phyloP scores from a whole-genome alignment of 2,797 vertebrate genomes.

The Silurus lanzhouensis region DNA sequence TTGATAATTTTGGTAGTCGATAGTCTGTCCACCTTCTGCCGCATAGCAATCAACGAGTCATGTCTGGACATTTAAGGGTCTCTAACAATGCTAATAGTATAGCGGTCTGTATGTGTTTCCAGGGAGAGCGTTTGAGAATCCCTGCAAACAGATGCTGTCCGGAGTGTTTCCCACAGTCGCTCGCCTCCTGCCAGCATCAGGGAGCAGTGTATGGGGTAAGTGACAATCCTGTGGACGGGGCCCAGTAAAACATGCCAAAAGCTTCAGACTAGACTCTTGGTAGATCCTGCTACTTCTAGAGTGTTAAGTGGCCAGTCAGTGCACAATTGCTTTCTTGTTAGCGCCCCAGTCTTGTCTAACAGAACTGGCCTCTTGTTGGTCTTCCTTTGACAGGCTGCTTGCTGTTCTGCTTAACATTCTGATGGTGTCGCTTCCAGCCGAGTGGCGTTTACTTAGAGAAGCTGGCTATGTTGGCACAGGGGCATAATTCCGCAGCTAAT shows the following conservation, averaged over 20 bases:
- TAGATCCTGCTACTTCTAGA: conserved; percentile 34
- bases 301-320: conserved; percentile 24
- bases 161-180: conserved; percentile 71
- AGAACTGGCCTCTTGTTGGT: conserved; percentile 44
- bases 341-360: conserved; percentile 34
- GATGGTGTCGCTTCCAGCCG: conserved; percentile 45
- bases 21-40: background rate
- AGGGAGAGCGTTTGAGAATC: conserved; percentile 87
- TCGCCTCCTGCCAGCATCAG: conserved; percentile 80
- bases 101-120: conserved; percentile 45
- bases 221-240: conserved; percentile 43
- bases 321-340: conserved; percentile 51
- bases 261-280: conserved; percentile 24
- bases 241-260: conserved; percentile 22
- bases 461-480: conserved; percentile 31
- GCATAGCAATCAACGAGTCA: conserved; percentile 9
- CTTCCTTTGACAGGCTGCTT: conserved; percentile 24
- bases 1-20: background rate
- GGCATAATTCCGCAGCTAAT: conserved; percentile 35
- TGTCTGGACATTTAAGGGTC: background rate
- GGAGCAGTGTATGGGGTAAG: conserved; percentile 81
- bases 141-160: conserved; percentile 87
- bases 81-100: conserved; percentile 1
- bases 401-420: conserved; percentile 55
- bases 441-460: conserved; percentile 46